These are phyloP conservation scores for Stictonetta naevosa DNA, from an alignment of 2,113 vertebrate genomes.

Conservation along the genomic window DNA sequence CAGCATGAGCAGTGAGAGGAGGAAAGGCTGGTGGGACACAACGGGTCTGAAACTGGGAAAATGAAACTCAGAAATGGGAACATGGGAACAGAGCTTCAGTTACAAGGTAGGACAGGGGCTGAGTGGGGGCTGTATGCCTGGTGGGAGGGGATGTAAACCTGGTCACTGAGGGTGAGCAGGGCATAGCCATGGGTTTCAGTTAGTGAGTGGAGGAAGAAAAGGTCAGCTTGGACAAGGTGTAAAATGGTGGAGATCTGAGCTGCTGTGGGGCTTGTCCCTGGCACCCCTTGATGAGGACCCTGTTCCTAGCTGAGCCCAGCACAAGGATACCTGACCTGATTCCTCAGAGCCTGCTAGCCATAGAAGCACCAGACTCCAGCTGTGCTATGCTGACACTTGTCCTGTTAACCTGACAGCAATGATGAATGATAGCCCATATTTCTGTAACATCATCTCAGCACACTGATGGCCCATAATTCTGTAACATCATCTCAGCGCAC, in stretches of 20 bases:
- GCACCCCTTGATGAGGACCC: background rate
- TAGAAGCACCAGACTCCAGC: background rate
- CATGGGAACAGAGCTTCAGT: background rate
- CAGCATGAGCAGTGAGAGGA: background rate
- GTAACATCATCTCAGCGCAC: background rate
- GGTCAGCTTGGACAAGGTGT: background rate
- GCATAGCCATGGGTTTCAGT: background rate
- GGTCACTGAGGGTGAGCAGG: background rate
- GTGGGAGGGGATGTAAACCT: too few species aligned
- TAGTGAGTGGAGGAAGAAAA: background rate
- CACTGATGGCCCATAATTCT: background rate
- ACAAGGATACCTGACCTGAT: background rate
- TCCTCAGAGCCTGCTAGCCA: background rate
- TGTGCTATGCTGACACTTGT: background rate
- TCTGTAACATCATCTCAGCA: background rate
- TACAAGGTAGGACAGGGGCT: rapidly evolving
- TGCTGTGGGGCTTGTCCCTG: background rate
- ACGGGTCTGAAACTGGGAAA: background rate
- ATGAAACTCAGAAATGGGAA: background rate
- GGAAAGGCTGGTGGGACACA: rapidly evolving
- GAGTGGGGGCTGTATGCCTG: background rate
- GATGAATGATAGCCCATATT: background rate
- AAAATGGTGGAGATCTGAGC: background rate
- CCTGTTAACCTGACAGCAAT: background rate
- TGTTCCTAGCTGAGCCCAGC: background rate